A percentile compares a stretch with the other conserved stretches of the same genome.
phyloP scores from a whole-genome alignment of 2,113 vertebrate genomes.

The Oreotrochilus melanogaster region DNA sequence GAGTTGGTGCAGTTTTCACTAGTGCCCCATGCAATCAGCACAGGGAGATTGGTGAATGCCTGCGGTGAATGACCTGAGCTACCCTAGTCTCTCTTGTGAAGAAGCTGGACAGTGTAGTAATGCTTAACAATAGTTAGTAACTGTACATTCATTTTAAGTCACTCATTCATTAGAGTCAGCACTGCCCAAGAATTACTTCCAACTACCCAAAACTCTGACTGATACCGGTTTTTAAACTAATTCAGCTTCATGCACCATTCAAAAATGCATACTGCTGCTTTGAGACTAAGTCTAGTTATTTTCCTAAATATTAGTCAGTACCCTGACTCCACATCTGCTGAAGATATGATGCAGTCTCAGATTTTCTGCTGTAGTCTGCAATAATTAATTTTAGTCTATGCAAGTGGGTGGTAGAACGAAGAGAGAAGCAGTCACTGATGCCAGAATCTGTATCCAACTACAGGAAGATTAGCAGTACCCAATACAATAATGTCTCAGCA shows the following conservation, averaged over 20 bases:
- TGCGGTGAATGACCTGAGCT: not conserved
- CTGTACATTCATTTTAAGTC: not conserved
- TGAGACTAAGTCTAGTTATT: not conserved
- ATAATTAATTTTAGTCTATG: conserved; percentile 50
- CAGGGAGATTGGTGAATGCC: not conserved
- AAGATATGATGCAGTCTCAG: not conserved
- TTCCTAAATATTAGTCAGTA: not conserved
- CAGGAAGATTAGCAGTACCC: not conserved
- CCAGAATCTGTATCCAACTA: not conserved
- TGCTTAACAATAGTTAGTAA: not conserved
- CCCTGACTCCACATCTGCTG: not conserved
- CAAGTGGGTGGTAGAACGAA: not conserved
- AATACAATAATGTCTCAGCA: not conserved
- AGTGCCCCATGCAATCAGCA: not conserved
- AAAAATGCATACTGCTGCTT: not conserved
- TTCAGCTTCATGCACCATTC: not conserved
- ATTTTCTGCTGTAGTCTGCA: not conserved
- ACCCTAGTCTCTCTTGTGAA: fast-evolving
- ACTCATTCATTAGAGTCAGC: not conserved
- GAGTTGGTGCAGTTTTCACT: not conserved
- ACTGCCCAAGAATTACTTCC: not conserved
- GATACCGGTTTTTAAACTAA: not conserved
- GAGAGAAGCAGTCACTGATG: conserved; percentile 6
- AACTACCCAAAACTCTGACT: not conserved
- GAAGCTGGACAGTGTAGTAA: not conserved